phyloP scores from a whole-genome alignment of 2,113 vertebrate species.

The Actenoides hombroni region DNA sequence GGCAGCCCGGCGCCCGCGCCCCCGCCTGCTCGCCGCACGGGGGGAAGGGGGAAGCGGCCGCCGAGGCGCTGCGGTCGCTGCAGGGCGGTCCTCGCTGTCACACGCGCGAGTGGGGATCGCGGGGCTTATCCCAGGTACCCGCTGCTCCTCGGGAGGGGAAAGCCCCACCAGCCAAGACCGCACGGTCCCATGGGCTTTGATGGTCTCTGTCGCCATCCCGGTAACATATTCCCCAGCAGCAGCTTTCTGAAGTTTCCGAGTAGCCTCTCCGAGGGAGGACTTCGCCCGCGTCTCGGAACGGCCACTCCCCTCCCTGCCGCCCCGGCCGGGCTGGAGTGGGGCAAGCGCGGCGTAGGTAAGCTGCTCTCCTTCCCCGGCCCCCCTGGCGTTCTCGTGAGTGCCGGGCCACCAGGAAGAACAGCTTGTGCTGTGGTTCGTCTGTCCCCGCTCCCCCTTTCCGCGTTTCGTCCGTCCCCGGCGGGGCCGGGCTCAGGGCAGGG shows the following conservation, averaged over 20 bases:
- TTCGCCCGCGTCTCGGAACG: not conserved
- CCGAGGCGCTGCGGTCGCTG: not conserved
- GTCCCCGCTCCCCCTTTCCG: not conserved
- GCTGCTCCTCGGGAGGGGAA: not conserved
- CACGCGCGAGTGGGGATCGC: not conserved
- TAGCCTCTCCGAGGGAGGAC: not conserved
- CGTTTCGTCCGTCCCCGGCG: not conserved
- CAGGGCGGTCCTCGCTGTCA: not conserved
- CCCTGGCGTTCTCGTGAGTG: not conserved
- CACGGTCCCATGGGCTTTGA: not conserved
- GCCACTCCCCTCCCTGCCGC: not conserved
- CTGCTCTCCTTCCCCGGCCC: rapidly evolving
- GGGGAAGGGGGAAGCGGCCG: not conserved
- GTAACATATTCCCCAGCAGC: not conserved
- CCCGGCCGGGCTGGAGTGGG: not conserved
- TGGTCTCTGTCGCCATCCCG: not conserved
- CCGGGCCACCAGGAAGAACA: not conserved
- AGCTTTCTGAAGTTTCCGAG: not conserved
- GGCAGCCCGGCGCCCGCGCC: not conserved
- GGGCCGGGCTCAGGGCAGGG: too few relatives aligned
- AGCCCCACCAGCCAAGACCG: not conserved
- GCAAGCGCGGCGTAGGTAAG: not conserved
- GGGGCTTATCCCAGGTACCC: not conserved
- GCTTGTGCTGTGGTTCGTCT: not conserved
- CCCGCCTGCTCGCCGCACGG: too few relatives aligned